These are phyloP conservation scores for Saxidomus purpurata DNA, from an alignment of 1,140 invertebrate genomes.

Conservation along the genomic window DNA sequence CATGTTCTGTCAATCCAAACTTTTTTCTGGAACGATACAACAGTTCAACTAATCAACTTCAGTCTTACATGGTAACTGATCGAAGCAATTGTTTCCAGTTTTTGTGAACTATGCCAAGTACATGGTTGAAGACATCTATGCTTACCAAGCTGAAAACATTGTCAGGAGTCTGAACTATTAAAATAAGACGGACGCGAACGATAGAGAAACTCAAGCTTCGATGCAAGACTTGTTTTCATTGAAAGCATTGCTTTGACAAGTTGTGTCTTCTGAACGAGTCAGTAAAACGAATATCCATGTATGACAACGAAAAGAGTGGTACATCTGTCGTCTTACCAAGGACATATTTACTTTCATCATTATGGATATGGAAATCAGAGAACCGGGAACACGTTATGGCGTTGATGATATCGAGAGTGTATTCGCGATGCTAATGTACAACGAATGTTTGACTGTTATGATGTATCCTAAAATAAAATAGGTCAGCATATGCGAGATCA, in stretches of 20 bases:
- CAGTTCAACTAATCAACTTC: not conserved
- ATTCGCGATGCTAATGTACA: too few relatives aligned
- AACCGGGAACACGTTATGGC: too few relatives aligned
- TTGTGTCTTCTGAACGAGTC: too few relatives aligned
- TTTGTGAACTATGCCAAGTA: not conserved
- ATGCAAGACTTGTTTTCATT: too few relatives aligned
- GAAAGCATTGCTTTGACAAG: not conserved
- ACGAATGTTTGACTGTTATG: too few relatives aligned
- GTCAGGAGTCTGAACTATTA: not conserved
- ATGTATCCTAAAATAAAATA: too few relatives aligned
- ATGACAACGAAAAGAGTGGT: not conserved
- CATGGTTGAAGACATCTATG: not conserved
- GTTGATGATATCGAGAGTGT: too few relatives aligned
- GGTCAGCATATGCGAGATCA: too few relatives aligned
- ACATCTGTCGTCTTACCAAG: not conserved
- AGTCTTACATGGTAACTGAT: constrained; percentile 2
- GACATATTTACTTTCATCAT: not conserved
- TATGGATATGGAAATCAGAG: not conserved
- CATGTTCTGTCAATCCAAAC: not conserved
- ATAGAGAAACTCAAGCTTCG: too few relatives aligned
- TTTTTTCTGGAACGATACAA: constrained; percentile 7
- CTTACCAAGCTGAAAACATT: too few relatives aligned
- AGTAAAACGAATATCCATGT: too few relatives aligned
- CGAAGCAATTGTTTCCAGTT: not conserved
- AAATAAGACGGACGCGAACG: not conserved